Evolutionary conservation across 2,888 invertebrate genomes (phyloP).

Genomic region (Saturnia pavonia): DNA sequence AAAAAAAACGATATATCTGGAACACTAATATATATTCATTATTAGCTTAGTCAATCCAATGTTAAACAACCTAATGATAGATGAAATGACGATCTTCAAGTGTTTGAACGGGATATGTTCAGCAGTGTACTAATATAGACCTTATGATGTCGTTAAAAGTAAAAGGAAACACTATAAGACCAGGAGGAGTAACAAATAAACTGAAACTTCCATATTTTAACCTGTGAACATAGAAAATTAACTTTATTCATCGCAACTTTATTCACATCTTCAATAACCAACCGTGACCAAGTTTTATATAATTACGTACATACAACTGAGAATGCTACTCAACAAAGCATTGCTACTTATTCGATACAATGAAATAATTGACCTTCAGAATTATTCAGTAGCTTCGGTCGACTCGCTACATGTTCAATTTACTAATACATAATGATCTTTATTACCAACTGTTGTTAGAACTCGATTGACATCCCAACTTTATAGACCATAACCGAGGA

Average conservation of each 20-base stretch:
- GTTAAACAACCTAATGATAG: not conserved
- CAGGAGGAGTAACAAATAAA: not conserved
- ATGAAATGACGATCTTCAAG: not conserved
- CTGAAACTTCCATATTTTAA: no score
- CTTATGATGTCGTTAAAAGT: not conserved
- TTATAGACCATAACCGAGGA: conserved; percentile 36
- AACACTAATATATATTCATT: not conserved
- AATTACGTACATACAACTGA: not conserved
- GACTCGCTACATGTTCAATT: conserved; percentile 17
- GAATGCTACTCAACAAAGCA: conserved; percentile 19
- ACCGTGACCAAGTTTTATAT: not conserved
- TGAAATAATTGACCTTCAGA: conserved; percentile 15
- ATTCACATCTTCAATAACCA: not conserved
- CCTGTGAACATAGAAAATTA: no score
- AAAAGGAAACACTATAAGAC: not conserved
- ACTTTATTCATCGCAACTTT: no score
- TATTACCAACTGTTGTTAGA: conserved; percentile 14
- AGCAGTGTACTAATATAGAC: not conserved
- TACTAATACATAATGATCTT: conserved; percentile 15
- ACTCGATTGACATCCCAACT: conserved; percentile 13
- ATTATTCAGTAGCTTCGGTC: conserved; percentile 11
- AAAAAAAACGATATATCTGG: not conserved
- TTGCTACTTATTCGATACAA: conserved; percentile 20
- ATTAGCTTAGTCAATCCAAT: not conserved
- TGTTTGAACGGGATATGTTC: not conserved